Base-by-base conservation (phyloP, 1,140 invertebrate genomes). In the Sarcophaga bullata region DNA sequence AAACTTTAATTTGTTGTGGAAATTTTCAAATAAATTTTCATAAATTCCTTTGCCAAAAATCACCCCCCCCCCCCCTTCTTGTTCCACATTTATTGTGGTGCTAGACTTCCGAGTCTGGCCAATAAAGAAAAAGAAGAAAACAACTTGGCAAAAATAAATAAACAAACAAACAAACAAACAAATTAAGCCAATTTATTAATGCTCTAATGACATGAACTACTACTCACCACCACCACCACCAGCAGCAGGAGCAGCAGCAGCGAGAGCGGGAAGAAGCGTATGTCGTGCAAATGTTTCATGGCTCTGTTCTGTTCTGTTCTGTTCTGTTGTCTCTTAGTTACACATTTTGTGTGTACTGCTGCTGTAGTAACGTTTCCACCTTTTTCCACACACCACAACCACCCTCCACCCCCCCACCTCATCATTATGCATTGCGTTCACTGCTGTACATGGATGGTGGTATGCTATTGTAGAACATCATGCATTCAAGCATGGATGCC, bases 101-200 rank as follows among this genome's bases (percentile, higher is more conserved):
- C 54, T 58, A 15, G 54, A 6, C 13, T 15, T 58, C 54, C 15
- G n/a, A n/a, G 7, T 58, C 54, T n/a, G 54, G 15, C n/a, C 54
- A 37, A 52, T 52, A 52, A 52, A 6, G 6, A 68, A 17, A 8
- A 25, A 25, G 15, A 68, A 68, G 9, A 19, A 9, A 8, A 5
- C 19, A 25, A 68, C 19, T 68, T 19, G 9, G 8, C 62, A 19
- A 68, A 68, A 68, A 68, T 3, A 68, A 68, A 68, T 19, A 68
- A 8, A 19, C n/a, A 25, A 3, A 1, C 15, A 68, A 25, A 25
- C 8, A 68, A 25, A 25, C 15, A 25, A 68, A 68, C 62, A 68
- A 68, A 68, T 68, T 68, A 68, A 68, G 62, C n/a, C 19, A 68
- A 68, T 68, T 68, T 68, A 68, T 68, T 68, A 68, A 68, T 19